Evolutionary conservation across 1,140 invertebrate species (phyloP).

Genomic region (Choristoneura fumiferana): DNA sequence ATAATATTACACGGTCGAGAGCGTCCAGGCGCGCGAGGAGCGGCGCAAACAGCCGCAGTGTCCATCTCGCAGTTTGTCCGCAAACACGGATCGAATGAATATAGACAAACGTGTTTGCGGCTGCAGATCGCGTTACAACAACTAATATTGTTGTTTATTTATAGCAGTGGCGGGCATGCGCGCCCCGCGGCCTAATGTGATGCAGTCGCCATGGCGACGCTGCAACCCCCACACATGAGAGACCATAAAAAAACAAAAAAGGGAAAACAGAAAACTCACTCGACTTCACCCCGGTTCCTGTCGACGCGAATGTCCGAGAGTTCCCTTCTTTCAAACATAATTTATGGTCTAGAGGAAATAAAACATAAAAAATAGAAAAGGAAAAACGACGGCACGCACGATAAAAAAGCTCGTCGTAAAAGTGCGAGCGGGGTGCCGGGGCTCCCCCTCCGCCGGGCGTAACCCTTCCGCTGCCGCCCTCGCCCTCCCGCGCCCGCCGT

Average conservation of each 20-base stretch:
- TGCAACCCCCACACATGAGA: slow-evolving; percentile 63
- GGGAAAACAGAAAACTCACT: slow-evolving; percentile 59
- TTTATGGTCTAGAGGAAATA: slow-evolving; percentile 77
- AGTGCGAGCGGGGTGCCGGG: slow-evolving; percentile 53
- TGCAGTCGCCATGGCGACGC: slow-evolving; percentile 69
- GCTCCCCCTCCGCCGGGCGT: slow-evolving; percentile 54
- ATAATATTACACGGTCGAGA: slow-evolving; percentile 59
- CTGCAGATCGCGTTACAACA: slow-evolving; percentile 66
- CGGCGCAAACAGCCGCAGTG: slow-evolving; percentile 58
- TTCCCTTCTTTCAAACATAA: slow-evolving; percentile 78
- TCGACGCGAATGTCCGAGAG: slow-evolving; percentile 71
- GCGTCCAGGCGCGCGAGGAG: slow-evolving; percentile 38
- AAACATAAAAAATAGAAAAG: slow-evolving; percentile 78
- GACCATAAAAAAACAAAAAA: slow-evolving; percentile 71
- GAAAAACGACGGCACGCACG: slow-evolving; percentile 76
- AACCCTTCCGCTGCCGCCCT: slow-evolving; percentile 71
- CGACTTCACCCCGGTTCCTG: slow-evolving; percentile 68
- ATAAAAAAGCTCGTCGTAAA: slow-evolving; percentile 78
- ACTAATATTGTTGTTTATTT: slow-evolving; percentile 68
- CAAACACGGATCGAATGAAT: slow-evolving; percentile 72
- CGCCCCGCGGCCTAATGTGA: slow-evolving; percentile 55
- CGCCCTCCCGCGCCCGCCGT: slow-evolving; percentile 51
- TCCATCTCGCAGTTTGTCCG: slow-evolving; percentile 69
- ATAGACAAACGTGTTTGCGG: slow-evolving; percentile 64
- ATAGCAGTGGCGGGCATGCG: slow-evolving; percentile 39